Evolutionary conservation across 2,113 vertebrate species (phyloP).

Genomic region (Marmota monax): DNA sequence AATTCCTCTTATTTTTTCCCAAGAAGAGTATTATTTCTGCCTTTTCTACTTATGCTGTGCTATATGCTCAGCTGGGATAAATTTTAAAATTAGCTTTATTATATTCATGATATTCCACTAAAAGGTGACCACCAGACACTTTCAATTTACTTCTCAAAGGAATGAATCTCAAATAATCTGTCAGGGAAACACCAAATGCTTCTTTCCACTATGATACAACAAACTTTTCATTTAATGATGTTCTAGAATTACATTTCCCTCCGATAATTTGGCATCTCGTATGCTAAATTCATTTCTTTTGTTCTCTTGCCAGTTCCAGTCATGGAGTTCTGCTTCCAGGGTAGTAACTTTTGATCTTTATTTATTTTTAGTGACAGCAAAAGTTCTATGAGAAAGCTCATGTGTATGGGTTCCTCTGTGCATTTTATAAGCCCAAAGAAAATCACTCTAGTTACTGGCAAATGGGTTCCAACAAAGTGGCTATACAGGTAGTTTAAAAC

Average conservation of each 20-base stretch:
- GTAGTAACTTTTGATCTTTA: constrained; percentile 38
- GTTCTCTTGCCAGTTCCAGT: constrained; percentile 59
- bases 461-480: constrained; percentile 74
- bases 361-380: constrained; percentile 73
- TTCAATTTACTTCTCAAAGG: constrained; percentile 59
- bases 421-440: constrained; percentile 77
- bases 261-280: constrained; percentile 21
- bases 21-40: not conserved
- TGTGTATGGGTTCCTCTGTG: constrained; percentile 28
- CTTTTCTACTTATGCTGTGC: not conserved
- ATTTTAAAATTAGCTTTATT: constrained; percentile 58
- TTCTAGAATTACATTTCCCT: not conserved
- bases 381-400: constrained; percentile 62
- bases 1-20: not conserved
- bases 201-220: not conserved
- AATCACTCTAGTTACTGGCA: constrained; percentile 77
- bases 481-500: constrained; percentile 68
- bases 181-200: not conserved
- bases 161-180: not conserved
- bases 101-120: constrained; percentile 34
- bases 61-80: not conserved
- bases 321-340: not conserved
- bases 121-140: constrained; percentile 39
- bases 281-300: constrained; percentile 36
- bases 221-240: not conserved